Conservation (phyloP, 1,140 invertebrate species). For the Pseudomyrmex gracilis region DNA sequence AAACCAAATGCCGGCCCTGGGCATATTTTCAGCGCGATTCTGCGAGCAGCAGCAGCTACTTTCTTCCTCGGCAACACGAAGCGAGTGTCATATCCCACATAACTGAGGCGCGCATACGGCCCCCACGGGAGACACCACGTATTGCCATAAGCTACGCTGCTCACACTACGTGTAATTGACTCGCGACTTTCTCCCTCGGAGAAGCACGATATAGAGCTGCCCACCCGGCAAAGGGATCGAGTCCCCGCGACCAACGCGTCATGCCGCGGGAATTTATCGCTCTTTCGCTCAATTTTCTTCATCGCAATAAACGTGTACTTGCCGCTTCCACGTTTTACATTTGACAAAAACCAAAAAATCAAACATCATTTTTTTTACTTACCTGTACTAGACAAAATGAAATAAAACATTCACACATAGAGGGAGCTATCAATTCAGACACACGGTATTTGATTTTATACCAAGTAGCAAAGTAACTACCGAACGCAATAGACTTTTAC, state of each 20-base stretch:
- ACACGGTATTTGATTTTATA: too few relatives aligned
- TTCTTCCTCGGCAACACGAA: constrained; percentile 37
- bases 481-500: too few relatives aligned
- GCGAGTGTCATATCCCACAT: constrained; percentile 62
- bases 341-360: neutral
- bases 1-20: constrained; percentile 6
- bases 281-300: constrained; percentile 7
- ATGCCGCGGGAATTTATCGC: constrained; percentile 46
- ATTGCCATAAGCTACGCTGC: constrained; percentile 51
- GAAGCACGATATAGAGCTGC: constrained; percentile 60
- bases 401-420: too few relatives aligned
- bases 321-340: neutral
- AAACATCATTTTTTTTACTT: too few relatives aligned
- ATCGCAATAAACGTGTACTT: neutral
- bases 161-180: constrained; percentile 64
- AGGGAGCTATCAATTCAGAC: too few relatives aligned
- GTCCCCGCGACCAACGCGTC: neutral
- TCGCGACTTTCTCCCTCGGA: constrained; percentile 68
- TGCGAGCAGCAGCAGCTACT: neutral
- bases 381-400: too few relatives aligned
- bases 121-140: constrained; percentile 3
- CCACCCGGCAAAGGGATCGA: constrained; percentile 44
- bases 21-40: neutral
- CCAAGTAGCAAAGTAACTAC: too few relatives aligned
- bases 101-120: constrained; percentile 38